These are phyloP conservation scores for Brachyalestes nurse DNA, from an alignment of 2,797 vertebrate genomes.

Conservation along the genomic window DNA sequence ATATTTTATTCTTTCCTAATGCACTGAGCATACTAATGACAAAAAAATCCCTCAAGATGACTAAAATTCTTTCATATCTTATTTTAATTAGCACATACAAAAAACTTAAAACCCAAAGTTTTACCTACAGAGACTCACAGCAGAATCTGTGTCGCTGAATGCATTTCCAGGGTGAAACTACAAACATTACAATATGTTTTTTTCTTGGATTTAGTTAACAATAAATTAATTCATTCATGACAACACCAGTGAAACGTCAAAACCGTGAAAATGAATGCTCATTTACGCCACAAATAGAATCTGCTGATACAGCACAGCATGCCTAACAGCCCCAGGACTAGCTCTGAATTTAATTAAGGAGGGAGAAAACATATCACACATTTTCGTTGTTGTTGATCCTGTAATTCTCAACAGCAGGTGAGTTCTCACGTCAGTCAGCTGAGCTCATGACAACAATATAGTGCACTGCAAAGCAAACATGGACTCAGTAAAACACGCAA, in stretches of 20 bases:
- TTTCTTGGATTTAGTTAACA: not conserved
- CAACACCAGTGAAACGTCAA: not conserved
- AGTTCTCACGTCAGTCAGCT: not conserved
- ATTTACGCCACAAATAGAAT: not conserved
- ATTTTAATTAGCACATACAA: too few species aligned
- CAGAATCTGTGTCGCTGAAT: too few species aligned
- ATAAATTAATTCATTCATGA: not conserved
- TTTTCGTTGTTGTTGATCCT: not conserved
- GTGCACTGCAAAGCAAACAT: not conserved
- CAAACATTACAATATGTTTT: not conserved
- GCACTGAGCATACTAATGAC: too few species aligned
- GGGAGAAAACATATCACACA: not conserved
- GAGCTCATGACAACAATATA: not conserved
- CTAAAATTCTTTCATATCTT: too few species aligned
- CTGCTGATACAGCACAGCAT: not conserved
- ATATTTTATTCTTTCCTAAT: too few species aligned
- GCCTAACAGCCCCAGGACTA: not conserved
- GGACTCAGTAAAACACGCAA: not conserved
- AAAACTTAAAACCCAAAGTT: too few species aligned
- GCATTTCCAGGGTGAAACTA: too few species aligned
- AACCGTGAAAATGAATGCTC: not conserved
- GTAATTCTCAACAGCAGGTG: not conserved
- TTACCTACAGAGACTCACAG: too few species aligned
- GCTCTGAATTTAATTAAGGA: not conserved
- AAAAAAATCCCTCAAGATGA: too few species aligned